Evolutionary conservation across 2,113 vertebrate species (phyloP), one percentile per base, ranked within the genome.

Genomic region (Thomomys bottae): DNA sequence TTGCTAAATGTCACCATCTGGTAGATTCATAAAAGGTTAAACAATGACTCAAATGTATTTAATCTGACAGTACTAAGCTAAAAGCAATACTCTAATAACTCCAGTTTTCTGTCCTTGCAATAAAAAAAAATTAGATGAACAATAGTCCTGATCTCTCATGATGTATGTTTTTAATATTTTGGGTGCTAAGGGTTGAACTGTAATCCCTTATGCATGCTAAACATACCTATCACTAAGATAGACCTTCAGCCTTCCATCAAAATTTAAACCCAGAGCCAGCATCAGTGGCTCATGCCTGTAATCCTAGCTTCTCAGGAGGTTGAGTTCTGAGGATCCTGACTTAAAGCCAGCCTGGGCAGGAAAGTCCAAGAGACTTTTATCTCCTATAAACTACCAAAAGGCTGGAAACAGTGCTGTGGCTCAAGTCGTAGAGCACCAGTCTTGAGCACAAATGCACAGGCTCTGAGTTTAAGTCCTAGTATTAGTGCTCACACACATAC

Each of bases 81-180:
- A 24, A 92, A 91, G 40, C 23, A 73, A 30, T 87, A 89, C 87
- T 82, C 82, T 85, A 81, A 72, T 38, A 10, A 15, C 49, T 76
- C 70, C 67, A 45, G 28, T 84, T 90, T 72, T 87, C 54, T 63
- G 5, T 64, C 36, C 49, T 36, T 88, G 68, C 63, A 28, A 38
- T 59, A 61, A 14, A 14, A 63, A 32, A 86, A 75, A 30, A 80
- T 77, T 67, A 88, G 24, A 67, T 90, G 83, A 85, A 86, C 24
- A 91, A 49, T 84, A 79, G 78, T 78, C 20, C 14, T 54, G 34
- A 15, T 18, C 38, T 75, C 72, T 71, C 42, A 71, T 88, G 12
- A 92, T 36, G 64, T 84, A 67, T 95, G 49, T 82, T 63, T 63
- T 73, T 24, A 82, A 45, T 24, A 21, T 45, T 21, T 54, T 45